Conservation (phyloP, 1,140 invertebrate genomes). For the Steinernema feltiae region DNA sequence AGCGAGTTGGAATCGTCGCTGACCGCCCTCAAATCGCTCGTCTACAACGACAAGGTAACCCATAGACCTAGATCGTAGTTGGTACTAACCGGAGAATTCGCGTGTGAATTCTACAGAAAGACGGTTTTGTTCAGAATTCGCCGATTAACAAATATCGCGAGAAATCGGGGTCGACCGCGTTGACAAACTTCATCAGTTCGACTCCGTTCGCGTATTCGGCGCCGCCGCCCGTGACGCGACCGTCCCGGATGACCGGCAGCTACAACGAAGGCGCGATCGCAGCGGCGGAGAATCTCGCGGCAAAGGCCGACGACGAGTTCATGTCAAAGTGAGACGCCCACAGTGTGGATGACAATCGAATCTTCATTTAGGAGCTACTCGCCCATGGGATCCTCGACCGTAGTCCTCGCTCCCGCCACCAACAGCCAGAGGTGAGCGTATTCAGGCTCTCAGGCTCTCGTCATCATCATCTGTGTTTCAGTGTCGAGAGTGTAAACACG, state of each 20-base stretch:
- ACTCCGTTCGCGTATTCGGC: neutral
- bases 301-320: neutral
- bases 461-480: neutral
- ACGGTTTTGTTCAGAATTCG: neutral
- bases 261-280: neutral
- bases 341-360: too few species aligned
- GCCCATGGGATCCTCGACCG: too few species aligned
- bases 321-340: neutral
- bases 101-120: neutral
- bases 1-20: neutral
- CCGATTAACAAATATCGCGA: neutral
- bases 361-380: neutral
- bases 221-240: neutral
- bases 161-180: neutral
- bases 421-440: neutral
- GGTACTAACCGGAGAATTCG: neutral
- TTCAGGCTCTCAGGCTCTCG: neutral
- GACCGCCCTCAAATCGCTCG: neutral
- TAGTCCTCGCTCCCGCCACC: neutral
- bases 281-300: neutral
- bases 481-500: neutral
- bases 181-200: neutral
- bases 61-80: neutral
- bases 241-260: neutral
- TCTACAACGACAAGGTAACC: neutral